Evolutionary conservation across 2,113 vertebrate species (phyloP).

Genomic region (Hepsetus odoe): DNA sequence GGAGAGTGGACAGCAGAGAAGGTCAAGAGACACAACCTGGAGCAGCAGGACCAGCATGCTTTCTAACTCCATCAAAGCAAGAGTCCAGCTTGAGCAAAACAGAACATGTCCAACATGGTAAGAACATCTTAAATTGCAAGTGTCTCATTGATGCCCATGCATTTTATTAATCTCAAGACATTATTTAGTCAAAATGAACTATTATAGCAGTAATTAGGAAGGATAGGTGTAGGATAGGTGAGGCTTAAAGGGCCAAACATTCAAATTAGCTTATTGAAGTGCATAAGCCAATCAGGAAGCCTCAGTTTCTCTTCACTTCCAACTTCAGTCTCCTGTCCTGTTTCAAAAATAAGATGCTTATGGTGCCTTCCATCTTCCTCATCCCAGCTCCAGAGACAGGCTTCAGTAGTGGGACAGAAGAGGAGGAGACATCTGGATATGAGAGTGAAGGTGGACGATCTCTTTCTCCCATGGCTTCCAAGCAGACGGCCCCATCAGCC

Average conservation of each 20-base stretch:
- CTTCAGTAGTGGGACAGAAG: slow-evolving; percentile 70
- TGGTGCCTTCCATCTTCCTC: neutral
- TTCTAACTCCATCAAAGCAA: neutral
- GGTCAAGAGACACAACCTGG: slow-evolving; percentile 11
- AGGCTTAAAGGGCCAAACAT: too few relatives aligned
- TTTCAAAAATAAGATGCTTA: neutral
- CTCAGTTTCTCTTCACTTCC: neutral
- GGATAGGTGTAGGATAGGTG: too few relatives aligned
- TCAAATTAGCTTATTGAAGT: too few relatives aligned
- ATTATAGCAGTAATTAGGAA: too few relatives aligned
- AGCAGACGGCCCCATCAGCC: slow-evolving; percentile 13
- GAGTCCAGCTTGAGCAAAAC: neutral
- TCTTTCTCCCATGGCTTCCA: slow-evolving; percentile 56
- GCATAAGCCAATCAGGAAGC: neutral
- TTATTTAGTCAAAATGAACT: too few relatives aligned
- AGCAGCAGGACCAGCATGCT: neutral
- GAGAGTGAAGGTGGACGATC: slow-evolving; percentile 74
- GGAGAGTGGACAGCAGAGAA: slow-evolving; percentile 43
- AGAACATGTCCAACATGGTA: slow-evolving; percentile 39
- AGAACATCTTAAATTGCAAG: too few relatives aligned
- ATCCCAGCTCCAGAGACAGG: slow-evolving; percentile 57
- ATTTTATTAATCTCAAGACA: too few relatives aligned
- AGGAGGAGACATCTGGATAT: slow-evolving; percentile 78
- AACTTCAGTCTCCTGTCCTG: neutral
- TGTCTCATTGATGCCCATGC: too few relatives aligned